Evolutionary conservation across 35 echinoderm and acorn worm species (phyloP).

Genomic region (Acanthaster planci): DNA sequence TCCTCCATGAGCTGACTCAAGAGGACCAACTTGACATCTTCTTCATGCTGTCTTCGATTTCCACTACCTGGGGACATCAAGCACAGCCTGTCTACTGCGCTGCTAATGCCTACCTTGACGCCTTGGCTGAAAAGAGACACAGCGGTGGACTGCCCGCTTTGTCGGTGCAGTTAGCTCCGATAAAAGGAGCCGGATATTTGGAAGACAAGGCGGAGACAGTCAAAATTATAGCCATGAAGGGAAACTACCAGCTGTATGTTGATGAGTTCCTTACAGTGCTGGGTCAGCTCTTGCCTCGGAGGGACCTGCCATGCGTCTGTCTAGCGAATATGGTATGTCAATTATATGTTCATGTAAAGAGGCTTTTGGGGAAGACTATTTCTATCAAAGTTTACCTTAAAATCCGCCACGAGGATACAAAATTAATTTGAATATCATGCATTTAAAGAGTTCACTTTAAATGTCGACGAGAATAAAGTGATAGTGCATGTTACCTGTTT

Average conservation of each 20-base stretch:
- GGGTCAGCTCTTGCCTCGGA: conserved; percentile 54
- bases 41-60: conserved; percentile 56
- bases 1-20: conserved; percentile 53
- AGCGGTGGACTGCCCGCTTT: conserved; percentile 57
- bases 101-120: conserved; percentile 48
- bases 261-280: conserved; percentile 77
- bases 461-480: too few relatives aligned
- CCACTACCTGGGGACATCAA: conserved; percentile 56
- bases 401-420: too few relatives aligned
- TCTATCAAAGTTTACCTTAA: neutral
- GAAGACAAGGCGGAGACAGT: conserved; percentile 35
- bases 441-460: too few relatives aligned
- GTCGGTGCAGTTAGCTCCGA: conserved; percentile 60
- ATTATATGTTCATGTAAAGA: neutral
- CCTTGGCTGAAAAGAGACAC: conserved; percentile 46
- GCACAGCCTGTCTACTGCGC: conserved; percentile 51
- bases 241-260: conserved; percentile 60
- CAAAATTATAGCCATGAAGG: conserved; percentile 36
- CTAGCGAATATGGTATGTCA: conserved; percentile 47
- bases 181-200: conserved; percentile 59
- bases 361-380: neutral
- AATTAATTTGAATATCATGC: too few relatives aligned
- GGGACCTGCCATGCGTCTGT: conserved; percentile 58
- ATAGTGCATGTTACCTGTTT: too few relatives aligned
- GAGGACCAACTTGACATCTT: conserved; percentile 67